Percentiles rank a stretch among this genome's conserved stretches.
phyloP scores from a whole-genome alignment of 2,113 vertebrate species.

The Dromaius novaehollandiae region DNA sequence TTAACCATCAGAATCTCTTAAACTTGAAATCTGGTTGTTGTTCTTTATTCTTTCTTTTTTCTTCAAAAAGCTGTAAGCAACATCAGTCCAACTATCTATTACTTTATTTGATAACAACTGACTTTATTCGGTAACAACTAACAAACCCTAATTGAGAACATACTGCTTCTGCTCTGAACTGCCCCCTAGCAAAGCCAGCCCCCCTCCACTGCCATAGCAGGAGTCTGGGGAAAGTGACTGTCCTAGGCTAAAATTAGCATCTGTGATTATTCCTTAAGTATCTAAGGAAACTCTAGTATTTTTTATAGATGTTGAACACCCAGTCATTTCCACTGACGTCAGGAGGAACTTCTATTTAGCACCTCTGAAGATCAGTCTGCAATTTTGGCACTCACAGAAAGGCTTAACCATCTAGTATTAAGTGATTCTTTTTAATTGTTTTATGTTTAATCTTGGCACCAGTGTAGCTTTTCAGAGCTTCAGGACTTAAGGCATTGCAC shows the following conservation, averaged over 20 bases:
- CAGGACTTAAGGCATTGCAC: not conserved
- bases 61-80: not conserved
- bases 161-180: not conserved
- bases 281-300: conserved; percentile 40
- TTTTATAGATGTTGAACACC: conserved; percentile 54
- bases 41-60: not conserved
- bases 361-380: conserved; percentile 38
- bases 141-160: conserved; percentile 8
- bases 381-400: conserved; percentile 13
- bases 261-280: conserved; percentile 40
- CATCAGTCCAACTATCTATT: not conserved
- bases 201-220: conserved; percentile 21
- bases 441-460: conserved; percentile 30
- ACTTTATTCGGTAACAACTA: not conserved
- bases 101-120: not conserved
- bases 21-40: not conserved
- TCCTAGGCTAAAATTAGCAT: conserved; percentile 34
- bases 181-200: not conserved
- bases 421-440: not conserved
- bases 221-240: not conserved
- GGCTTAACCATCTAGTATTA: conserved; percentile 3
- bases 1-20: not conserved
- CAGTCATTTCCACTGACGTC: conserved; percentile 62
- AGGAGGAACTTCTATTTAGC: conserved; percentile 46
- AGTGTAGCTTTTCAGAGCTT: not conserved